Percentiles rank a stretch among this genome's conserved stretches.
Conservation (phyloP, 2,797 vertebrate species). For the Hemibagrus guttatus region DNA sequence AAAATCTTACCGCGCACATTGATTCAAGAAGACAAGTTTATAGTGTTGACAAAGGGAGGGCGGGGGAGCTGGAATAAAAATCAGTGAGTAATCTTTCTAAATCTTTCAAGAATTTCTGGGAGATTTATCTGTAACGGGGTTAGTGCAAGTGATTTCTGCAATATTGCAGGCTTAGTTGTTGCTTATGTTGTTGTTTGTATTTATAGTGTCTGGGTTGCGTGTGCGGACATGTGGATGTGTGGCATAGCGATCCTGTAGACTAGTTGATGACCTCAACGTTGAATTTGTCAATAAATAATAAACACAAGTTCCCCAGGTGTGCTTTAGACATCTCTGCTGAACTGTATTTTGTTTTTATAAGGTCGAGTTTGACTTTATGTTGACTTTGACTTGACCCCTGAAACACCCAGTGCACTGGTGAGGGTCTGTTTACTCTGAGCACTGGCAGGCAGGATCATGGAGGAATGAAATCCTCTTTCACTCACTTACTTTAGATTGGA, state of each 20-base stretch:
- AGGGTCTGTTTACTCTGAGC: conserved; percentile 60
- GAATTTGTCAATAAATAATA: background rate
- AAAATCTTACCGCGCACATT: background rate
- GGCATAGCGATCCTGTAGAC: background rate
- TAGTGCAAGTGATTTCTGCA: background rate
- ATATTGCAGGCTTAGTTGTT: background rate
- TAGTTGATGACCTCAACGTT: background rate
- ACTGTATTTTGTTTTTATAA: background rate
- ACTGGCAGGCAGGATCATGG: conserved; percentile 2
- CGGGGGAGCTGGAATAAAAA: background rate
- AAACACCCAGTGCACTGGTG: conserved; percentile 12
- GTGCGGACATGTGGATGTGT: conserved; percentile 4
- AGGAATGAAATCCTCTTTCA: background rate
- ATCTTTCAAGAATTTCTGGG: background rate
- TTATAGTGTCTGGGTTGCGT: background rate
- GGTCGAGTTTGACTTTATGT: background rate
- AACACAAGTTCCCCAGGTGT: background rate
- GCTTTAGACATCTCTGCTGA: background rate
- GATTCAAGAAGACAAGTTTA: conserved; percentile 21
- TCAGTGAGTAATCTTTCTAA: conserved; percentile 16
- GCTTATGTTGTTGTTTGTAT: background rate
- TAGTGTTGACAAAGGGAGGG: conserved; percentile 24
- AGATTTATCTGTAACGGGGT: background rate
- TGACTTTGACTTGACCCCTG: conserved; percentile 36
- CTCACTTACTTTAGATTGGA: background rate